These are phyloP conservation scores for Varroa destructor DNA, from an alignment of 1,140 invertebrate genomes.

Conservation along the genomic window DNA sequence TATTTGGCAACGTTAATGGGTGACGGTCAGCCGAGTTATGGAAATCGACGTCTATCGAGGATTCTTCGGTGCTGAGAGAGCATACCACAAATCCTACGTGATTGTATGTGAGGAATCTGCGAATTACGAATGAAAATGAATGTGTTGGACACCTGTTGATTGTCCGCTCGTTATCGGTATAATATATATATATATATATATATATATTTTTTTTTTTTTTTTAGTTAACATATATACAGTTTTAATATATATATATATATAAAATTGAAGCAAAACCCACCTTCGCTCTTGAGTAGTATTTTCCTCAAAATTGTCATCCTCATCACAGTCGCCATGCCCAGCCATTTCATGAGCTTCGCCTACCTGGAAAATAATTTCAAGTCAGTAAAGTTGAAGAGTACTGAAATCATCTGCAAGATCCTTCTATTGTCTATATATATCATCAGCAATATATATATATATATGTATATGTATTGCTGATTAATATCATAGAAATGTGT, in stretches of 20 bases:
- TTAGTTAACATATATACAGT: too few relatives aligned
- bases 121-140: neutral
- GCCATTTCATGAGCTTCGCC: slow-evolving; percentile 14
- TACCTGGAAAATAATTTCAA: neutral
- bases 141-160: too few relatives aligned
- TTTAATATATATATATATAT: too few relatives aligned
- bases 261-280: neutral
- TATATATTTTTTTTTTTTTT: too few relatives aligned
- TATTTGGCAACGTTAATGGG: slow-evolving; percentile 71
- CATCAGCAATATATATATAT: too few relatives aligned
- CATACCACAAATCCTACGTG: slow-evolving; percentile 55
- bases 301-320: neutral
- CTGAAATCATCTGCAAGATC: too few relatives aligned
- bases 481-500: too few relatives aligned
- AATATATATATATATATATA: too few relatives aligned
- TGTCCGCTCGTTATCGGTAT: too few relatives aligned
- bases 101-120: slow-evolving; percentile 16
- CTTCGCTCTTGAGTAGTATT: slow-evolving; percentile 11
- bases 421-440: too few relatives aligned
- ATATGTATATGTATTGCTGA: too few relatives aligned
- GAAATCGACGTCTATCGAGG: slow-evolving; percentile 82
- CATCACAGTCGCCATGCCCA: neutral
- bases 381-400: neutral
- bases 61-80: slow-evolving; percentile 54
- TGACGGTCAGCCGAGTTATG: slow-evolving; percentile 80